Evolutionary conservation across 1,140 invertebrate genomes (phyloP), one percentile per base, ranked within the genome.

Genomic region (Cotesia typhae): DNA sequence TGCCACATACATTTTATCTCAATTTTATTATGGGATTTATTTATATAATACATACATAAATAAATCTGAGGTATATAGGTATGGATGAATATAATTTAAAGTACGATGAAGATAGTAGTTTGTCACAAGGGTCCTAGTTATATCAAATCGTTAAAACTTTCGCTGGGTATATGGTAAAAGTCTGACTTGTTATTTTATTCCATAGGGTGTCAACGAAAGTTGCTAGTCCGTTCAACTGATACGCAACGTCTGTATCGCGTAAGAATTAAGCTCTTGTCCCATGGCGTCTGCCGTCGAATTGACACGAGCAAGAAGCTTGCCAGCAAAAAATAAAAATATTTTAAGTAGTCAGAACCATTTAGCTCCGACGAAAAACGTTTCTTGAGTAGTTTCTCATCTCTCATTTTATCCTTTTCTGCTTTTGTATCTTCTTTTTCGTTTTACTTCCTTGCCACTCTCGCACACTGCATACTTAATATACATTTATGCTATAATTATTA

Each of bases 341-440:
- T 47, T 63, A 67, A 38, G 66, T 71, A 63, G 17, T 77, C 79
- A 81, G 71, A 74, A 68, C 75, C 79, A 76, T 80, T 83, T 80
- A 82, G 78, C 74, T 73, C 59, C 75, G 61, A 80, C 77, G 59
- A 81, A 80, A 79, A 82, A 77, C 70, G 73, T 77, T 78, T 75
- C 72, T 53, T 41, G 60, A 70, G 68, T 47, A 47, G 41, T 73
- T 71, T 52, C 55, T 51, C 68, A 9, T 69, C 20, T 57, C 14
- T 63, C 47, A n/a, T 59, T 55, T 28, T 36, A 55, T 72, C 52
- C 17, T 12, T 14, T 52, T 28, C 69, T 41, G 17, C 9, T 36
- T 72, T 20, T 63, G 6, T 41, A 64, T 53, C 71, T 57, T 70
- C 51, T 14, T 47, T 61, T 52, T 35, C n/a, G 52, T 28, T 35